Evolutionary conservation across 2,888 invertebrate species (phyloP).

Genomic region (Chouioia cunea): DNA sequence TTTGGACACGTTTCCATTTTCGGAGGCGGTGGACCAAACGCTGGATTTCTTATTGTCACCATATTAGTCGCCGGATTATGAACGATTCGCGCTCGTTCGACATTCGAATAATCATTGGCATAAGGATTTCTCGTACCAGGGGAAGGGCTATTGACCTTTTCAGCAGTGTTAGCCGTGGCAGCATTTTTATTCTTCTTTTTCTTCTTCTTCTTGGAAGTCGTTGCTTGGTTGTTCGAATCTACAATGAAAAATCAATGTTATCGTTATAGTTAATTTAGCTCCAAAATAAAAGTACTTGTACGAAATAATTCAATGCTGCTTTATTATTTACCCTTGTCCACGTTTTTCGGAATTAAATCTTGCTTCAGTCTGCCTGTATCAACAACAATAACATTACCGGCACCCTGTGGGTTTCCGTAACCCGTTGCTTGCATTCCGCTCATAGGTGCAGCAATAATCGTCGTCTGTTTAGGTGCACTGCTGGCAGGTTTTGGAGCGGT

Average conservation of each 20-base stretch:
- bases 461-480: conserved; percentile 63
- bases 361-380: conserved; percentile 74
- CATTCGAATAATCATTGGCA: conserved; percentile 46
- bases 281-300: too few species aligned
- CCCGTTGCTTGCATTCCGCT: conserved; percentile 61
- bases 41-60: conserved; percentile 84
- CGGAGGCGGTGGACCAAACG: conserved; percentile 76
- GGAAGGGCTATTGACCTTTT: conserved; percentile 31
- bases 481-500: conserved; percentile 58
- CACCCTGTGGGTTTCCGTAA: conserved; percentile 63
- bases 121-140: conserved; percentile 49
- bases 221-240: conserved; percentile 14
- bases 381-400: conserved; percentile 74
- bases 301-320: too few species aligned
- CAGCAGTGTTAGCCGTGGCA: conserved; percentile 53
- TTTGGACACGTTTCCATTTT: conserved; percentile 65
- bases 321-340: conserved; percentile 57
- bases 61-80: conserved; percentile 73
- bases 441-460: conserved; percentile 67
- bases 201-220: conserved; percentile 66
- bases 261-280: too few species aligned
- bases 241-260: neutral
- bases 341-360: conserved; percentile 62
- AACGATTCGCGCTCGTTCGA: conserved; percentile 67
- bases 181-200: conserved; percentile 70